These are phyloP conservation scores for Zosterops pallidus DNA, from an alignment of 2,113 vertebrate genomes.

Conservation along the genomic window DNA sequence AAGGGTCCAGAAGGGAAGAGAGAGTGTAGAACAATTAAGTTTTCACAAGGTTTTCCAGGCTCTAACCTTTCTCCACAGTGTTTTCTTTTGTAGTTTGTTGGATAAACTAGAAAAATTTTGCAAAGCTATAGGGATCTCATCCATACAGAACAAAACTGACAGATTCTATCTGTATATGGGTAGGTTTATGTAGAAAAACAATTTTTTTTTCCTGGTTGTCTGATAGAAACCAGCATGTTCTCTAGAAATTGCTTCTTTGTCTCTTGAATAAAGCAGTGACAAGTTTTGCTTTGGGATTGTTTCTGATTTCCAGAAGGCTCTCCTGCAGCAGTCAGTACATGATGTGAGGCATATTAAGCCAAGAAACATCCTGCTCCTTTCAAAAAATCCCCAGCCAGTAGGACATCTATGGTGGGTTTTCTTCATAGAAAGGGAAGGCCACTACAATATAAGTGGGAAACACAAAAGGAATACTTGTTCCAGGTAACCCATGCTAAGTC, in stretches of 20 bases:
- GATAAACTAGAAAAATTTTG: background rate
- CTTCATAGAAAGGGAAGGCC: background rate
- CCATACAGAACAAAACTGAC: background rate
- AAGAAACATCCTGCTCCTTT: background rate
- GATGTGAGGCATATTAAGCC: background rate
- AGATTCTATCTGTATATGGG: background rate
- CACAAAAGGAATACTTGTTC: background rate
- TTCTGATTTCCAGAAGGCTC: background rate
- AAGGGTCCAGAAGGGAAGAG: accelerated
- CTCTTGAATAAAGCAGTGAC: background rate
- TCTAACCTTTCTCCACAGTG: background rate
- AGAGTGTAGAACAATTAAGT: background rate
- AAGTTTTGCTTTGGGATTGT: background rate
- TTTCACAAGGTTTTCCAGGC: background rate
- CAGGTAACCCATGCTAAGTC: background rate
- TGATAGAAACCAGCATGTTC: background rate
- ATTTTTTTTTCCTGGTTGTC: background rate
- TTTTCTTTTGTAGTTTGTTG: background rate
- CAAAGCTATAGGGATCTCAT: background rate
- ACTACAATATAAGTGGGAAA: background rate
- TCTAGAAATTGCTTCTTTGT: background rate
- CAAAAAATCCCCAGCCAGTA: background rate
- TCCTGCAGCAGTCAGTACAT: background rate
- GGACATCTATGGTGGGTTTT: background rate
- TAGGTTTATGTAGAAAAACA: background rate